Conservation (phyloP, 1,140 invertebrate genomes). For the Radopholus similis region DNA sequence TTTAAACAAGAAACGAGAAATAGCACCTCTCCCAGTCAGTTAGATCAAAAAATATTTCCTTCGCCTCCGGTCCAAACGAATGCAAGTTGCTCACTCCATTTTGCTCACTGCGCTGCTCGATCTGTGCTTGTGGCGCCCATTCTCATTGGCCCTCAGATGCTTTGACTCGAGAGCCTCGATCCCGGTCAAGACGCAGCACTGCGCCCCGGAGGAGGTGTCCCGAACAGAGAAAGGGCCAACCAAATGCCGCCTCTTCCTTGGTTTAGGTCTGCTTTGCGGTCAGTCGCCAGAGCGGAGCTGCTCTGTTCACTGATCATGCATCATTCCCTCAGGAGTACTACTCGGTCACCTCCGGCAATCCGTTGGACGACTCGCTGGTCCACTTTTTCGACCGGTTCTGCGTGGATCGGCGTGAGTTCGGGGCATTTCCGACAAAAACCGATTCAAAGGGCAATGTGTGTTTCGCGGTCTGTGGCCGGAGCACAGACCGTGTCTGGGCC, state of each 20-base stretch:
- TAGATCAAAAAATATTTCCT: no score
- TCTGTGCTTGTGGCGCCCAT: no score
- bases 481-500: not conserved
- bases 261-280: not conserved
- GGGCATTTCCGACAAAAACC: not conserved
- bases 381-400: conserved; percentile 23
- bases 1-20: no score
- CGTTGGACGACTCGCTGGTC: not conserved
- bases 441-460: not conserved
- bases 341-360: not conserved
- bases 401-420: conserved; percentile 5
- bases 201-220: conserved; percentile 5
- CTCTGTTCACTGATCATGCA: not conserved
- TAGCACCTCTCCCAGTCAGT: no score
- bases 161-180: no score
- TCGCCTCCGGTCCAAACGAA: no score
- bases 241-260: not conserved
- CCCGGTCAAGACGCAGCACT: no score
- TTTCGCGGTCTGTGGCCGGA: conserved; percentile 13
- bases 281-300: not conserved
- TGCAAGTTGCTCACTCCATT: no score
- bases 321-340: not conserved
- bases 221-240: not conserved
- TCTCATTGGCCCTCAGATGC: no score
- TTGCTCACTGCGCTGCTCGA: no score